Percentiles rank a stretch among this genome's conserved stretches.
These are phyloP conservation scores for Pristionchus japonicus DNA, from an alignment of 2,888 invertebrate genomes.

Conservation along the genomic window DNA sequence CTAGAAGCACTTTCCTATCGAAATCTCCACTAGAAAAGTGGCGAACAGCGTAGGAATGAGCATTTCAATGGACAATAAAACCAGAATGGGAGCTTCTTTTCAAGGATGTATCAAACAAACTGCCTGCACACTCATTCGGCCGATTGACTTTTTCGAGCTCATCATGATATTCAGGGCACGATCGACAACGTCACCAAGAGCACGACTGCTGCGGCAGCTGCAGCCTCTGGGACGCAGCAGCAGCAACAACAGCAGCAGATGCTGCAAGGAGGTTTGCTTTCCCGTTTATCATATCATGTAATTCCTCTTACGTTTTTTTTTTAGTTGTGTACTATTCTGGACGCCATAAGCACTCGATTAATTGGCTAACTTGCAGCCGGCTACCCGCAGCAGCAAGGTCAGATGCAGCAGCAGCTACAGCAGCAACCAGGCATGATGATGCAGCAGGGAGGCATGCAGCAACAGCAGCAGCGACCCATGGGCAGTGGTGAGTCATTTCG, in stretches of 20 bases:
- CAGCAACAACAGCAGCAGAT: background rate
- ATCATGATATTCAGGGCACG: background rate
- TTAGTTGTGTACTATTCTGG: no score
- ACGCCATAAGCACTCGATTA: background rate
- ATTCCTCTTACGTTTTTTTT: no score
- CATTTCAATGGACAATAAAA: background rate
- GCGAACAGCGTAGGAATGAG: background rate
- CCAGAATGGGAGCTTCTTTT: background rate
- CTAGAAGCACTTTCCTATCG: background rate
- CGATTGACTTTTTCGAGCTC: background rate
- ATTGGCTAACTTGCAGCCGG: background rate
- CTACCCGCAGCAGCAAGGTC: background rate
- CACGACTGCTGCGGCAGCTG: conserved; percentile 2
- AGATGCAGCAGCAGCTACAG: conserved; percentile 19
- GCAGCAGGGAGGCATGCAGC: background rate
- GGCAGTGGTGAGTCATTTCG: background rate
- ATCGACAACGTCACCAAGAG: conserved; percentile 23
- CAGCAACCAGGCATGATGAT: background rate
- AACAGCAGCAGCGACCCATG: background rate
- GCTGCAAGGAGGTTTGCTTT: background rate
- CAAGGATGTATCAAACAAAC: background rate
- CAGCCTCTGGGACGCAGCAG: background rate
- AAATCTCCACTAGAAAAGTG: background rate
- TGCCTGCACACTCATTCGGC: no score
- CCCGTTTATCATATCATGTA: no score